Conservation (phyloP, 92 coral and sea anemone species). For the Epizoanthus fatuus region DNA sequence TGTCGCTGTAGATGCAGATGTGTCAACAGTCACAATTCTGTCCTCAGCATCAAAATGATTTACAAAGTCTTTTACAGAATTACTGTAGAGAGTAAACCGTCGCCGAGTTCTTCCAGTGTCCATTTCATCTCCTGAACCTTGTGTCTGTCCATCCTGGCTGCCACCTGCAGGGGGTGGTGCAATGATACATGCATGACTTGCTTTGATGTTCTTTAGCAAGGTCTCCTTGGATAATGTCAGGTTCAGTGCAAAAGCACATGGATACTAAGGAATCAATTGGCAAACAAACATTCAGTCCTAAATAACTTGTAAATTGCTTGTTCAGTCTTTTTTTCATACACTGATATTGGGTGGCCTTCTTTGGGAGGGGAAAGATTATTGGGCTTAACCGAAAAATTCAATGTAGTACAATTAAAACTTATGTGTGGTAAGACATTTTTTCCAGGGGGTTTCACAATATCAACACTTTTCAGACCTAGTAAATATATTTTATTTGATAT, state of each 20-base stretch:
- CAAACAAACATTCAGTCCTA: not conserved
- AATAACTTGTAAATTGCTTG: not conserved
- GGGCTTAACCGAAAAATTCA: no score
- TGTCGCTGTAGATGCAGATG: constrained; percentile 84
- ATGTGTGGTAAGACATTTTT: no score
- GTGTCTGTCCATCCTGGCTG: constrained; percentile 59
- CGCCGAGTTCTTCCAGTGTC: constrained; percentile 88
- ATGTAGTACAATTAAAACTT: no score
- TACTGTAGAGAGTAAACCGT: constrained; percentile 82
- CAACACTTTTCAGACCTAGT: no score
- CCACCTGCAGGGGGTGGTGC: constrained; percentile 70
- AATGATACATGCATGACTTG: constrained; percentile 83
- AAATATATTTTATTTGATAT: no score
- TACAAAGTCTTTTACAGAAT: constrained; percentile 82
- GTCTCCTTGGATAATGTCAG: constrained; percentile 81
- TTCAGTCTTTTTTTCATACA: no score
- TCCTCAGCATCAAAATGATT: constrained; percentile 70
- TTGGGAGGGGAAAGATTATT: no score
- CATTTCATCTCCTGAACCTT: constrained; percentile 90
- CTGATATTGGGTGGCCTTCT: no score
- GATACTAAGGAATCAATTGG: constrained; percentile 55
- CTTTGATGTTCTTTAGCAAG: constrained; percentile 76
- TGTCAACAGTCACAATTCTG: constrained; percentile 81
- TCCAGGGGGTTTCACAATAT: no score
- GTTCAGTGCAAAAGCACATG: constrained; percentile 93